These are phyloP conservation scores for Nannospalax galili DNA, from an alignment of 2,113 vertebrate species.

Conservation along the genomic window DNA sequence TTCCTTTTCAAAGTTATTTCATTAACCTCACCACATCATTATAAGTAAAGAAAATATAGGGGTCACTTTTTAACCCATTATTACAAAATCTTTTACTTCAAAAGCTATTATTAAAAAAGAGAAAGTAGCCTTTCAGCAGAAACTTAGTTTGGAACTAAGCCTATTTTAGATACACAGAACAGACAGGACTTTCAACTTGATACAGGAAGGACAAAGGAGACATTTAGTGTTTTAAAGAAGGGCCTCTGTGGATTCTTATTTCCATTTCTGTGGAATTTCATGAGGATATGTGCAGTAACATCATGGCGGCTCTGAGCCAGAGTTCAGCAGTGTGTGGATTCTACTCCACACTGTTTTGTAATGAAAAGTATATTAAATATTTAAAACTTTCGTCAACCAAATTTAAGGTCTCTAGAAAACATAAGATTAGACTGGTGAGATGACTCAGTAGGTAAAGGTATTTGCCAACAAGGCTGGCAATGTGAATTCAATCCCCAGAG, in stretches of 20 bases:
- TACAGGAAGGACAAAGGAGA: conserved; percentile 35
- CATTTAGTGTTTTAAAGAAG: conserved; percentile 47
- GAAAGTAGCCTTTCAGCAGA: conserved; percentile 59
- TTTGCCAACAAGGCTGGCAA: too few relatives aligned
- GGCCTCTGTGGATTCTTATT: background rate
- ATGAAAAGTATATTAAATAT: conserved; percentile 27
- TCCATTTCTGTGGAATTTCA: conserved; percentile 32
- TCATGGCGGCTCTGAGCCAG: background rate
- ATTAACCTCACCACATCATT: conserved; percentile 72
- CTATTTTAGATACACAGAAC: conserved; percentile 20
- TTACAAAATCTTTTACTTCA: conserved; percentile 65
- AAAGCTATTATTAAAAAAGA: conserved; percentile 68
- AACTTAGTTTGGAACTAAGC: conserved; percentile 9
- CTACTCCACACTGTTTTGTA: background rate
- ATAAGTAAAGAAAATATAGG: conserved; percentile 68
- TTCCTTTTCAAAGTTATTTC: conserved; percentile 69
- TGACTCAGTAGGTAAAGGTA: background rate
- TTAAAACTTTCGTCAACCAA: background rate
- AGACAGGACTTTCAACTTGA: conserved; percentile 39
- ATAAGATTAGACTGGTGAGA: background rate
- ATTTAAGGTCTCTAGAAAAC: conserved; percentile 40
- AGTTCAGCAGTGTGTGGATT: background rate
- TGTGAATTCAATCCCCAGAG: background rate
- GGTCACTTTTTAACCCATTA: conserved; percentile 68
- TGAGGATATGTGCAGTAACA: conserved; percentile 35